phyloP scores from a whole-genome alignment of 23 tunicate genomes.

The Oikopleura dioica region DNA sequence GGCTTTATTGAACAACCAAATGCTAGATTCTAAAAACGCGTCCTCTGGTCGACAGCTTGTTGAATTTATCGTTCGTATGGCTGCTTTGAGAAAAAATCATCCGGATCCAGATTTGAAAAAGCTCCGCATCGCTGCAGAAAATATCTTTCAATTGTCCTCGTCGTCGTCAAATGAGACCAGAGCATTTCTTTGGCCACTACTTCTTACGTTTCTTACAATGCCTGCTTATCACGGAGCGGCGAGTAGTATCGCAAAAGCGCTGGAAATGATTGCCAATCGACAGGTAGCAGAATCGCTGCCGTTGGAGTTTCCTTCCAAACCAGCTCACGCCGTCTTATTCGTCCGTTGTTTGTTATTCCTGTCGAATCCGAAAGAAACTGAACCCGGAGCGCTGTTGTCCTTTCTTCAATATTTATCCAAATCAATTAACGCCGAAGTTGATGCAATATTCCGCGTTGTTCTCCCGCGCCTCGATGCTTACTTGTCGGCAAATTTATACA shows the following conservation, averaged over 20 bases:
- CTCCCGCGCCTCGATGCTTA: background rate
- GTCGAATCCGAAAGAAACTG: slow-evolving; percentile 5
- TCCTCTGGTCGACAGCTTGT: background rate
- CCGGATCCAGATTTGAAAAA: background rate
- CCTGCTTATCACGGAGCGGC: slow-evolving; percentile 9
- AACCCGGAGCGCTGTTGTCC: slow-evolving; percentile 2
- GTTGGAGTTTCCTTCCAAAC: background rate
- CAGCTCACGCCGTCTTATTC: background rate
- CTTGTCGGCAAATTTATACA: background rate
- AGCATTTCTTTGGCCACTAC: background rate
- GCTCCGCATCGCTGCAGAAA: background rate
- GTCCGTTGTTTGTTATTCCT: slow-evolving; percentile 8
- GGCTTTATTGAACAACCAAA: background rate
- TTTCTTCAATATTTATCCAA: slow-evolving; percentile 10
- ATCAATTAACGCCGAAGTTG: background rate
- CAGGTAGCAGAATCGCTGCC: background rate
- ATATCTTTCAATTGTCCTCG: background rate
- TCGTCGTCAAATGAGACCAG: background rate
- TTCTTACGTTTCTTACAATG: background rate
- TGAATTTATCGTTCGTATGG: slow-evolving; percentile 10
- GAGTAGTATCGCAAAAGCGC: background rate
- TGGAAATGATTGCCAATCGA: background rate
- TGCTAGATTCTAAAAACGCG: background rate
- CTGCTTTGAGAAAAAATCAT: background rate
- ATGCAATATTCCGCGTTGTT: background rate